These are phyloP conservation scores for Lepus americanus DNA, from an alignment of 2,113 vertebrate species.

Conservation along the genomic window DNA sequence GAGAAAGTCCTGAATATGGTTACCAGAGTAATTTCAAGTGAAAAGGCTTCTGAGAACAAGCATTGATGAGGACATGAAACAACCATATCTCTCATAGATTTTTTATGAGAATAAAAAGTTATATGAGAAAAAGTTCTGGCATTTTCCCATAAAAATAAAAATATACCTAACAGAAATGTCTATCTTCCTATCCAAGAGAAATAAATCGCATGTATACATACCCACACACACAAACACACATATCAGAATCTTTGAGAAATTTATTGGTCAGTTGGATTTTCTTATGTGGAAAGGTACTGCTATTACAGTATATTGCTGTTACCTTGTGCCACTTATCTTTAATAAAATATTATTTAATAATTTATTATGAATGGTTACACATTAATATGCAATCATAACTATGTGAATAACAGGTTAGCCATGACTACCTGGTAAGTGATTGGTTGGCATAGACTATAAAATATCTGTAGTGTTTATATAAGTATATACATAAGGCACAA, in stretches of 20 bases:
- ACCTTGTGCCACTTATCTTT: neutral
- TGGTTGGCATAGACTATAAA: neutral
- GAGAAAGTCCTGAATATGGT: neutral
- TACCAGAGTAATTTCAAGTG: neutral
- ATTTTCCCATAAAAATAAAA: neutral
- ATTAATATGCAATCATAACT: neutral
- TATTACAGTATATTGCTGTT: neutral
- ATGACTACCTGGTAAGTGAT: neutral
- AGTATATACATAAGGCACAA: neutral
- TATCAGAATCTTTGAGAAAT: neutral
- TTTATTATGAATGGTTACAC: neutral
- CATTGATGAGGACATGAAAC: neutral
- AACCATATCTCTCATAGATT: neutral
- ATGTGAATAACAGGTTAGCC: neutral
- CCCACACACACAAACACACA: neutral
- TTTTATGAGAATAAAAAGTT: neutral
- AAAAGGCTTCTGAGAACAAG: neutral
- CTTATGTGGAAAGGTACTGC: neutral
- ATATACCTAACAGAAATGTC: neutral
- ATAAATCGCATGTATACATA: neutral
- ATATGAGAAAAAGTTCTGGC: neutral
- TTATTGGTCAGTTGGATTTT: neutral
- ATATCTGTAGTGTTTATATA: neutral
- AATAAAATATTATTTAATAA: conserved; percentile 3
- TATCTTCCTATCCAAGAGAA: neutral